These are phyloP conservation scores for Clarias macrocephalus DNA, from an alignment of 2,113 vertebrate genomes.

Conservation along the genomic window DNA sequence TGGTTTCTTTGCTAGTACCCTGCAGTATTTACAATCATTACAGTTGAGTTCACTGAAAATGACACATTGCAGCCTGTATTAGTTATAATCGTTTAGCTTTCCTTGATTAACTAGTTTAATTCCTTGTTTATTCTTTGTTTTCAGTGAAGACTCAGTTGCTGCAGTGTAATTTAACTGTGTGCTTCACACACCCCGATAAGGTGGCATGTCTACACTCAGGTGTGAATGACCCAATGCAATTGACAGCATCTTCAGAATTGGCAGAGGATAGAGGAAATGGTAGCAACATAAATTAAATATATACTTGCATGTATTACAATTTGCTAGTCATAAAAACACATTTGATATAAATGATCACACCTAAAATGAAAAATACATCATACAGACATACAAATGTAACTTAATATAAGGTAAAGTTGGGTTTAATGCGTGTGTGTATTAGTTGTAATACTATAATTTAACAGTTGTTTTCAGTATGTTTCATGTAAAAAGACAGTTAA, in stretches of 20 bases:
- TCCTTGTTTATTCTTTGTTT: slow-evolving; percentile 34
- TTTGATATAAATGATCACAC: slow-evolving; percentile 20
- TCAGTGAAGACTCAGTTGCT: slow-evolving; percentile 80
- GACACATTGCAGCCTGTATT: neutral
- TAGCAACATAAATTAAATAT: neutral
- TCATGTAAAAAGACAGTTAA: neutral
- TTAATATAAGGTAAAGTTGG: neutral
- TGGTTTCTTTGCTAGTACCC: neutral
- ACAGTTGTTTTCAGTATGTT: neutral
- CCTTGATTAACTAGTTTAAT: neutral
- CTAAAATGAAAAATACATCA: neutral
- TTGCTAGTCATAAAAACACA: neutral
- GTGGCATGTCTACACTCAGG: slow-evolving; percentile 59
- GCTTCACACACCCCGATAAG: slow-evolving; percentile 73
- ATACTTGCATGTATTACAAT: neutral
- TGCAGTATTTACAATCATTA: neutral
- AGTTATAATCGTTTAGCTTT: neutral
- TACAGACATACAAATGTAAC: neutral
- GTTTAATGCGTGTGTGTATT: neutral
- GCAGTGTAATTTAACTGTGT: slow-evolving; percentile 83
- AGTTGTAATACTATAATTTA: neutral
- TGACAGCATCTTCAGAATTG: slow-evolving; percentile 8
- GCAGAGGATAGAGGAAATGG: slow-evolving; percentile 64
- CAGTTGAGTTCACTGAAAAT: neutral
- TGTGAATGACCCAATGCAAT: slow-evolving; percentile 53